Evolutionary conservation across 2,113 vertebrate genomes (phyloP).

Genomic region (Corapipo altera): DNA sequence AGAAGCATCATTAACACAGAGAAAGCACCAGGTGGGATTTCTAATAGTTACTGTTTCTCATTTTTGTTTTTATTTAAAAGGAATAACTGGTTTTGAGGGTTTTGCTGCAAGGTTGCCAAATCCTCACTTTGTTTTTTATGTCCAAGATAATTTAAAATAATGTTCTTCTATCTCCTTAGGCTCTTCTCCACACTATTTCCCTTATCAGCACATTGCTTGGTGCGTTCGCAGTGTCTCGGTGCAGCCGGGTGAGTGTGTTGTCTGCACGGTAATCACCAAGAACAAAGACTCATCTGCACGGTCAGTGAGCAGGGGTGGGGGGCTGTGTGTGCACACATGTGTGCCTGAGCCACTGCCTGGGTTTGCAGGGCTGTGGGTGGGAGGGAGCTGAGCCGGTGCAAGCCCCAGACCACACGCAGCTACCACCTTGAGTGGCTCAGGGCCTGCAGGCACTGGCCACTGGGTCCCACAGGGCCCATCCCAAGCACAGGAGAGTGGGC

Average conservation of each 20-base stretch:
- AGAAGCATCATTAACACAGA: conserved; percentile 85
- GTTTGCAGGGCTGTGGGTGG: background rate
- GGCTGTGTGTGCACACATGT: background rate
- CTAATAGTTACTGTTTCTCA: conserved; percentile 85
- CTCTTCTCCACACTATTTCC: conserved; percentile 43
- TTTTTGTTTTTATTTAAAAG: conserved; percentile 86
- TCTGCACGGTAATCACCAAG: conserved; percentile 67
- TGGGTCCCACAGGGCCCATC: background rate
- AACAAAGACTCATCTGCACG: conserved; percentile 67
- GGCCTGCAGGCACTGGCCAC: rapidly evolving
- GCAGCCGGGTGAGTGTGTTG: conserved; percentile 58
- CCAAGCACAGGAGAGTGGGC: rapidly evolving
- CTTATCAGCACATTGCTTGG: background rate
- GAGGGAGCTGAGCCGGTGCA: rapidly evolving
- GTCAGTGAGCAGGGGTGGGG: background rate
- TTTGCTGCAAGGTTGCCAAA: conserved; percentile 67
- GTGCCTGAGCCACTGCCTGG: background rate
- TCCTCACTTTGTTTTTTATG: conserved; percentile 67
- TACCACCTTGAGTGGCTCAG: background rate
- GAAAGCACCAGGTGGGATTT: conserved; percentile 87
- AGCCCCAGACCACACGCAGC: background rate
- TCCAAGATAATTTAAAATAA: conserved; percentile 74
- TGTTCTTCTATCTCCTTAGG: conserved; percentile 68
- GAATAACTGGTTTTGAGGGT: conserved; percentile 75
- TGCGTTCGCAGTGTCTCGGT: conserved; percentile 24